These are phyloP conservation scores for Chiloscyllium plagiosum DNA, from an alignment of 2,113 vertebrate species.

Conservation along the genomic window DNA sequence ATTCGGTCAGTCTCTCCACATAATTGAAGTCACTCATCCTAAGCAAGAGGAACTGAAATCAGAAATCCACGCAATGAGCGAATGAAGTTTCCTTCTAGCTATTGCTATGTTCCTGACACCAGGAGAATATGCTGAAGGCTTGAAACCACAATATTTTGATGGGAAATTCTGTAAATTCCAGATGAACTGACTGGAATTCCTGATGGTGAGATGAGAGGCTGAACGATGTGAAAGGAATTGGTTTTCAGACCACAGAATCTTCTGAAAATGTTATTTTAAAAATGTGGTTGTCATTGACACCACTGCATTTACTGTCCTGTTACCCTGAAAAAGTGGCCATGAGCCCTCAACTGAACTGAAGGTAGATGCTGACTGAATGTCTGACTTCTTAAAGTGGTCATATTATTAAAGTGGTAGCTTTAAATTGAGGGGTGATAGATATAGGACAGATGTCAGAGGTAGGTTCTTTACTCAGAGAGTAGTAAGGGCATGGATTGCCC, in stretches of 20 bases:
- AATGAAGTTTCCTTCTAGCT: background rate
- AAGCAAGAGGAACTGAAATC: background rate
- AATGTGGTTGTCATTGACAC: background rate
- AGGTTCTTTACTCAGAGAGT: too few species aligned
- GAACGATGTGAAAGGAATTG: background rate
- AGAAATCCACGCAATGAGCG: background rate
- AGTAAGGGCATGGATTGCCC: too few species aligned
- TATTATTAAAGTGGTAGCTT: too few species aligned
- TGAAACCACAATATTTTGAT: background rate
- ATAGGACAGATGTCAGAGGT: too few species aligned
- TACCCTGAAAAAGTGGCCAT: background rate
- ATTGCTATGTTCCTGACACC: background rate
- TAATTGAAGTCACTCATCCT: background rate
- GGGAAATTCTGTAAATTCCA: background rate
- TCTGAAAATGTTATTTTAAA: background rate
- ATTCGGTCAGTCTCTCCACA: background rate
- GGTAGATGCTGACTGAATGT: background rate
- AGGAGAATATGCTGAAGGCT: background rate
- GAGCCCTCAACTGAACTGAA: background rate
- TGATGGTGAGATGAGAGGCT: background rate
- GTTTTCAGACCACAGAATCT: background rate
- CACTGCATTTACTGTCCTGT: background rate
- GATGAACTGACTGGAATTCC: background rate
- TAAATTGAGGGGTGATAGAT: too few species aligned
- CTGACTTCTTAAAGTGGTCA: too few species aligned